Evolutionary conservation across 2,888 invertebrate genomes (phyloP).

Genomic region (Chaetogeoica ovagalla): DNA sequence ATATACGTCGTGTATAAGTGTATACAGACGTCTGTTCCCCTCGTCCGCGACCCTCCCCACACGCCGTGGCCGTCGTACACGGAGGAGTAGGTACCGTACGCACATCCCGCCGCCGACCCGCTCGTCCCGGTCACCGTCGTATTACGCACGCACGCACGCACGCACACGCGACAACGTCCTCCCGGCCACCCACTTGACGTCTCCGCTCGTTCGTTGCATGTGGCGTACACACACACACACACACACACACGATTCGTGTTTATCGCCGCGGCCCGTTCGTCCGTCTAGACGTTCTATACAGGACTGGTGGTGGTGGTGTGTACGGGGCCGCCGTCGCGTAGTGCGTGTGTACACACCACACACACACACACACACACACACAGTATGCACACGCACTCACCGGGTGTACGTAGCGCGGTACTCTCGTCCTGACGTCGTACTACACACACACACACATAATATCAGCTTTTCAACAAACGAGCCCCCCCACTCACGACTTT

Average conservation of each 20-base stretch:
- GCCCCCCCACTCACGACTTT: no score
- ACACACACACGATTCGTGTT: slow-evolving; percentile 6
- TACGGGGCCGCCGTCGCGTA: background rate
- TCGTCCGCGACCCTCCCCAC: no score
- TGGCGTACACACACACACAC: slow-evolving; percentile 14
- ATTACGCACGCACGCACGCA: background rate
- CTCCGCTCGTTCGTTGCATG: slow-evolving; percentile 17
- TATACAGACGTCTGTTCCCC: slow-evolving; percentile 13
- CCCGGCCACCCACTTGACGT: background rate
- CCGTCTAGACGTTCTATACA: slow-evolving; percentile 26
- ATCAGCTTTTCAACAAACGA: no score
- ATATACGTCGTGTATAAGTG: no score
- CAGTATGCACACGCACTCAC: no score
- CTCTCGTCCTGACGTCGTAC: no score
- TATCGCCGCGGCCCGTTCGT: slow-evolving; percentile 43
- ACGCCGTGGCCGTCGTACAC: background rate
- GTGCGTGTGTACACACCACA: no score
- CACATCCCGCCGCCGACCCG: background rate
- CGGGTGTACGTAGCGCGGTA: no score
- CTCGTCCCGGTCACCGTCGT: background rate
- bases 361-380: no score
- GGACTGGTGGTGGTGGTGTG: background rate
- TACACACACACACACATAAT: no score
- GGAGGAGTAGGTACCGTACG: background rate
- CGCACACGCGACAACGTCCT: background rate